Base-by-base conservation (phyloP, 2,113 vertebrate species). In the Catharus bicknelli region DNA sequence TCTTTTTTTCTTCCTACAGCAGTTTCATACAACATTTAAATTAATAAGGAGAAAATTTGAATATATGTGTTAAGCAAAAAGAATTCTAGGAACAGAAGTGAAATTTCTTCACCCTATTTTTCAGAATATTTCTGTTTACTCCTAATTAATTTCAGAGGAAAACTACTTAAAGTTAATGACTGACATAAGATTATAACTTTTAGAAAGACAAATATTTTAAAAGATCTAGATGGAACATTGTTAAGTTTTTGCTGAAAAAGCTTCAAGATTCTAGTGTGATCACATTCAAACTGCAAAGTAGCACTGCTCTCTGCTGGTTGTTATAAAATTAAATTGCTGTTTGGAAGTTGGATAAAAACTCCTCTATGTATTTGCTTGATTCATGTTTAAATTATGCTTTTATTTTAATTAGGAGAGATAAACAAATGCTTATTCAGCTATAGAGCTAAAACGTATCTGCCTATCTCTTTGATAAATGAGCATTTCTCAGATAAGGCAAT, bases 271-370 rank as follows among this genome's bases (percentile, higher is more conserved):
- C 9, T 43, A 66, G 73, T 43, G 26, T 57, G n/a, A 76, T 85
- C 45, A 50, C 20, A 57, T 83, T 85, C 0, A 0, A 80, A 91
- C 50, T 4, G 75, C 90, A 95, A 95, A 95, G 87, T 94, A 89
- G 85, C 75, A 95, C 90, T 95, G 94, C 94, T 95, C 95, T 95
- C 94, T 96, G 85, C 94, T 96, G 94, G 93, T 54, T 90, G 90
- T 32, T 93, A 73, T 26, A 80, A 87, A 92, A 94, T 68, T 59
- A 74, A 95, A 69, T 95, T 87, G 42, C 9, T 92, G 11, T 58
- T 87, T 91, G 50, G 22, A 53, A 73, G 38, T 69, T 90, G 34
- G 42, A 54, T 72, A 18, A 15, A 70, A 68, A 16, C 54, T 85
- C 16, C 32, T 64, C 51, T 38, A 26, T 16, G 4, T 64, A 69